Conservation (phyloP, 2,888 invertebrate genomes). For the Eubasilissa splendida region DNA sequence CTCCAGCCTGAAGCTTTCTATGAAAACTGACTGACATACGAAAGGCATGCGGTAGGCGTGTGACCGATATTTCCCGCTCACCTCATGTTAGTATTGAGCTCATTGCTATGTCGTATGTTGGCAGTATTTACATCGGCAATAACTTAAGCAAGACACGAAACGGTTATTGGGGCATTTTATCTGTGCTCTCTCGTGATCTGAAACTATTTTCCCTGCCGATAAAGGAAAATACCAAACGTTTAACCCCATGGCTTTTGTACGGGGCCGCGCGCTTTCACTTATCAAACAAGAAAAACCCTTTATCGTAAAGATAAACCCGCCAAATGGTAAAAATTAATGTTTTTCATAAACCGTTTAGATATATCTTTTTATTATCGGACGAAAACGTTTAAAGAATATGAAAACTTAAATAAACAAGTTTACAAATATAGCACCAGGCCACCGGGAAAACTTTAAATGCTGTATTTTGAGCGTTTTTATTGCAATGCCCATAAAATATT, state of each 20-base stretch:
- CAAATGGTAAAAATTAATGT: slow-evolving; percentile 18
- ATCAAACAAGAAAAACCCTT: slow-evolving; percentile 19
- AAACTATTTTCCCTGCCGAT: slow-evolving; percentile 37
- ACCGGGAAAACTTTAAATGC: no score
- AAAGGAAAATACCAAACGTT: slow-evolving; percentile 25
- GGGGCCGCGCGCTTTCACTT: slow-evolving; percentile 7
- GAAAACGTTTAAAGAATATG: neutral
- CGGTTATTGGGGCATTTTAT: slow-evolving; percentile 34
- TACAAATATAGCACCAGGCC: no score
- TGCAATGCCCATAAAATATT: no score
- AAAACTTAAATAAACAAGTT: no score
- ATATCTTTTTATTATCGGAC: neutral
- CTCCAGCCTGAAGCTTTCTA: no score
- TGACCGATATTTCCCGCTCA: no score
- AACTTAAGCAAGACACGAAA: slow-evolving; percentile 24
- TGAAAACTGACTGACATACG: no score
- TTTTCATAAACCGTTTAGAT: slow-evolving; percentile 31
- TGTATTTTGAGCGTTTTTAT: no score
- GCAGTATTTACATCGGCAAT: neutral
- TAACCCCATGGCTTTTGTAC: slow-evolving; percentile 6
- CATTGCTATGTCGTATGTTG: no score
- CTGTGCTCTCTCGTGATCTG: slow-evolving; percentile 42
- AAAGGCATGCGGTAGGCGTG: no score
- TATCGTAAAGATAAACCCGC: slow-evolving; percentile 17
- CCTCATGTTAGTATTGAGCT: no score